Base-by-base conservation (phyloP, 2,888 invertebrate genomes). In the Xestoiulus laeticollis region DNA sequence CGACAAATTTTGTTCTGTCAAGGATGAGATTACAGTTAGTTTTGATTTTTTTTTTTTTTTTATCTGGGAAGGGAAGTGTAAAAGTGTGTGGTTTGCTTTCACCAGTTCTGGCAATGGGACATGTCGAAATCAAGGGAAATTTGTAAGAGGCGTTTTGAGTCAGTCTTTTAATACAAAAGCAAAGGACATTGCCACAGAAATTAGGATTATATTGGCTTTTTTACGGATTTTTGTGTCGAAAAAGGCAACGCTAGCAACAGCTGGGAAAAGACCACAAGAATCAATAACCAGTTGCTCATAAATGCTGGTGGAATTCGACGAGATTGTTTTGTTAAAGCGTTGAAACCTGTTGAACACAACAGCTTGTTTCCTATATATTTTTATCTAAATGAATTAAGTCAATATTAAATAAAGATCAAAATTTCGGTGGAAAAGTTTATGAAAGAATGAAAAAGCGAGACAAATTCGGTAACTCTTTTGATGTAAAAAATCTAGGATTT, bases 251-350 rank as follows among this genome's bases (percentile, higher is more conserved):
- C 59, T 68, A 5, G 53, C 53, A 68, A 68, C 59, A 68, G 59
- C 59, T 68, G 59, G 22, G 22, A 68, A 26, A 68, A 68, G 59
- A 68, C 59, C 59, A 68, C 59, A 68, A 68, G 59, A 68, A 68
- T 68, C 59, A 68, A 68, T 68, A 68, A 68, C 59, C 59, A 68
- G 59, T 68, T 68, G 59, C 59, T 68, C 59, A 68, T 68, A 68
- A 68, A 68, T 68, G 59, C 59, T 26, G 8, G 59, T 22, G 22
- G 59, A 68, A 68, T 68, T 68, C 59, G 59, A 26, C 59, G 59
- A 68, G 38, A 38, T 68, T 68, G 59, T 68, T 68, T 22, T 22
- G 19, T 68, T 68, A 22, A 22, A 8, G 22, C n/a, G 59, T 68
- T 22, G 59, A 68, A 26, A 68, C 59, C 59, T 68, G 59, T 68